Evolutionary conservation across 1,140 invertebrate species (phyloP).

Genomic region (Campodea augens): DNA sequence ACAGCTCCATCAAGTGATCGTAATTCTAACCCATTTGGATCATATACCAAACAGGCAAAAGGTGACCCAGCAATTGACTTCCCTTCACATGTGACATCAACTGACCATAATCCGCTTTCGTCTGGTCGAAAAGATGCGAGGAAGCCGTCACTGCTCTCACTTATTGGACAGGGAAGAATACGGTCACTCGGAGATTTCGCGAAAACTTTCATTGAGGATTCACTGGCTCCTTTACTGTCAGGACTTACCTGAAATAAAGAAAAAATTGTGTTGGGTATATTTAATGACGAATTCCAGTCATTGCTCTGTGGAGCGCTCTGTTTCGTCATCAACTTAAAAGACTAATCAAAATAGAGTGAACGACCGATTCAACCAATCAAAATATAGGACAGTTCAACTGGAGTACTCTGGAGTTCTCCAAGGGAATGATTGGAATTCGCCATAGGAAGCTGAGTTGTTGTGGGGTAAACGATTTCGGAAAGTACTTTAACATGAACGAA

Average conservation of each 20-base stretch:
- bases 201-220: constrained; percentile 66
- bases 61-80: constrained; percentile 91
- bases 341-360: too few relatives aligned
- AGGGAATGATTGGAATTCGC: too few relatives aligned
- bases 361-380: too few relatives aligned
- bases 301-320: too few relatives aligned
- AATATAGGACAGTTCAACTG: too few relatives aligned
- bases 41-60: constrained; percentile 92
- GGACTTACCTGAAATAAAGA: constrained; percentile 37
- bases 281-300: too few relatives aligned
- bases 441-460: too few relatives aligned
- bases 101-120: constrained; percentile 90
- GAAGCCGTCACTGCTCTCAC: constrained; percentile 50
- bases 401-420: too few relatives aligned
- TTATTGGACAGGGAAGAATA: constrained; percentile 48
- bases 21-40: constrained; percentile 72
- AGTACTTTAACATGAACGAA: constrained; percentile 7
- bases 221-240: constrained; percentile 37
- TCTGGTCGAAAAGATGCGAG: constrained; percentile 90
- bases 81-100: constrained; percentile 85
- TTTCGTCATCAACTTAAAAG: too few relatives aligned
- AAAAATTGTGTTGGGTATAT: constrained; percentile 1
- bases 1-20: constrained; percentile 17
- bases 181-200: constrained; percentile 72
- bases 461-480: too few relatives aligned